phyloP scores from a whole-genome alignment of 2,888 invertebrate genomes.

The Stenchaetothrips biformis region DNA sequence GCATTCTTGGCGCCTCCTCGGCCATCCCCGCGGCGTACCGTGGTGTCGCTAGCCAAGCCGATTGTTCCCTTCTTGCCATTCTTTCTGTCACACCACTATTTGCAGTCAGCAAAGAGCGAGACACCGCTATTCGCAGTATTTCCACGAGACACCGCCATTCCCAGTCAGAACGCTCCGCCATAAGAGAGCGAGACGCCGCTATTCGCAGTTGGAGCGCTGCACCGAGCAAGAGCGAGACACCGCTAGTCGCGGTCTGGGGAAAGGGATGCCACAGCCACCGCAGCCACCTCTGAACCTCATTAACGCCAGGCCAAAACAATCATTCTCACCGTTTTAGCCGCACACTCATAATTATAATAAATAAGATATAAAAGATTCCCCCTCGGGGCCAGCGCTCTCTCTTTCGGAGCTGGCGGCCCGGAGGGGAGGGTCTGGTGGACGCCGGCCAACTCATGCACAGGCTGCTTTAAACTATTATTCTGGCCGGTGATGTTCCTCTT shows the following conservation, averaged over 20 bases:
- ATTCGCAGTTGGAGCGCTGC: not conserved
- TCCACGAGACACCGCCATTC: no score
- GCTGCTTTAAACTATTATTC: conserved; percentile 25
- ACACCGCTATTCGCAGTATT: no score
- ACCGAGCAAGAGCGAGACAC: not conserved
- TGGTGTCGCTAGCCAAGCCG: conserved; percentile 4
- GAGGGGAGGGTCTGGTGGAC: conserved; percentile 13
- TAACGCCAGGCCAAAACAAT: conserved; percentile 24
- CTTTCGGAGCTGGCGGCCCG: not conserved
- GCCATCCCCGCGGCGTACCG: not conserved
- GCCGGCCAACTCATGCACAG: conserved; percentile 20
- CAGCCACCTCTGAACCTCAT: conserved; percentile 11
- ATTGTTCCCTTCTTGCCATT: conserved; percentile 19
- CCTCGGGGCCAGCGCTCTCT: not conserved
- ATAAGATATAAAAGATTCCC: conserved; percentile 25
- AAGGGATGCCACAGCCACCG: not conserved
- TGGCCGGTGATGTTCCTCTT: conserved; percentile 9
- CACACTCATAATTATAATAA: conserved; percentile 25
- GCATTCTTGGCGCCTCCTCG: conserved; percentile 6
- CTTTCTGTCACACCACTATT: conserved; percentile 13
- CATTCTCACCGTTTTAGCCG: conserved; percentile 22
- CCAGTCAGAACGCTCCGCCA: no score
- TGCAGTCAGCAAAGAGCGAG: not conserved
- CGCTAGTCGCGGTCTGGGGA: conserved; percentile 9
- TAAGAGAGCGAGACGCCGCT: not conserved